Base-by-base conservation (phyloP, 2,888 invertebrate genomes). In the Drosophila fungiperda region DNA sequence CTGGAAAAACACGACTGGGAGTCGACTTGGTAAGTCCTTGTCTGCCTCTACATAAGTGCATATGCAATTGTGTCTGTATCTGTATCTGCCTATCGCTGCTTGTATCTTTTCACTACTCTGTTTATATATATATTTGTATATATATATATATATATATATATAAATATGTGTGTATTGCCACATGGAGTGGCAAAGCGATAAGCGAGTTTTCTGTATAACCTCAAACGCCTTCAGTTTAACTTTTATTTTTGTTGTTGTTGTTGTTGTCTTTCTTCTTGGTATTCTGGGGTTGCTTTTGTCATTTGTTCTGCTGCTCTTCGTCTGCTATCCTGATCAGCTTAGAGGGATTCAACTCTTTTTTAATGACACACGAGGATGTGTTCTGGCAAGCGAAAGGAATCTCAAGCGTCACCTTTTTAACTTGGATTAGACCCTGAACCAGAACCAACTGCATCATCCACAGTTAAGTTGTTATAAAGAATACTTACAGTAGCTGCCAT, bases 401-500 rank as follows among this genome's bases (percentile, higher is more conserved):
- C 64, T 32, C 32, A 9, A 36, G 40, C 60, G 58, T 64, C 60
- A 53, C 50, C 52, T 50, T 45, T 53, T 36, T 17, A 48, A 40
- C 54, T n/a, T n/a, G 55, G 42, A 20, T 71, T 26, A 35, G 29
- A 33, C n/a, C 40, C 54, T 20, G 35, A 52, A 11, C 50, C 54
- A 53, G 35, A 42, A 20, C 20, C 57, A 65, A 61, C 26, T 62
- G 67, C 65, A 53, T 45, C 50, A 65, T 66, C 60, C 15, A 32
- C 60, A 63, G 52, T 52, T 59, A 5, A 26, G 26, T 52, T 64
- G n/a, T 32, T 40, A 57, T 42, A 40, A 61, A 48, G 65, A 70
- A 83, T 88, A 86, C 89, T 86, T 86, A 86, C 85, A 86, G 80
- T 88, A 82, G 49, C 61, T 54, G 66, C 38, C 65, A 67, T 70